phyloP scores from a whole-genome alignment of 2,797 vertebrate genomes.

The Rhodeus uyekii region DNA sequence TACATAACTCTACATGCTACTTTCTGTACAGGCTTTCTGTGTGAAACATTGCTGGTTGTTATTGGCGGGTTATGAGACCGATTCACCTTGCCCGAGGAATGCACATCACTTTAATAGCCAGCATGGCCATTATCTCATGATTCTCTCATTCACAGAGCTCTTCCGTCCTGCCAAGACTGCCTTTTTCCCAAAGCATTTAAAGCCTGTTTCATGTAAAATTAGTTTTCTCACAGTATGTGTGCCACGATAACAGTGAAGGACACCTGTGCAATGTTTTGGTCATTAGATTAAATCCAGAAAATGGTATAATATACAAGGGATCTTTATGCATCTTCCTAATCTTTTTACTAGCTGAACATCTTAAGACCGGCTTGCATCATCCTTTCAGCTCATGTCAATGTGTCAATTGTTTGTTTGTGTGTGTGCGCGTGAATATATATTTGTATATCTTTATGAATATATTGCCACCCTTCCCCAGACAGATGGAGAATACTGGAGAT shows the following conservation, averaged over 20 bases:
- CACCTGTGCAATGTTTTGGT: conserved; percentile 3
- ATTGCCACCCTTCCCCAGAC: too few relatives aligned
- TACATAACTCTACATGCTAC: not conserved
- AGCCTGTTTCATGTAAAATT: conserved; percentile 36
- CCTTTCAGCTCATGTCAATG: too few relatives aligned
- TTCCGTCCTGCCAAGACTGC: conserved; percentile 18
- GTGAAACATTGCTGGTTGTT: conserved; percentile 15
- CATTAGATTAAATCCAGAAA: conserved; percentile 10
- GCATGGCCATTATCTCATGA: conserved; percentile 32
- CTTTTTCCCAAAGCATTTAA: conserved; percentile 26
- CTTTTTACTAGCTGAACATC: not conserved
- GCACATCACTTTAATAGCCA: conserved; percentile 19
- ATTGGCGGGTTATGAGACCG: conserved; percentile 26
- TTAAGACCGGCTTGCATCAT: not conserved
- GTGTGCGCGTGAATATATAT: too few relatives aligned
- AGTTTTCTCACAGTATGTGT: conserved; percentile 17
- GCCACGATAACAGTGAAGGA: not conserved
- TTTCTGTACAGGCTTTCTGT: not conserved
- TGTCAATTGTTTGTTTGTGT: too few relatives aligned
- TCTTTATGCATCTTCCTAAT: not conserved
- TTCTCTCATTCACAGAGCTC: not conserved
- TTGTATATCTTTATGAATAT: too few relatives aligned
- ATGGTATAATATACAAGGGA: not conserved
- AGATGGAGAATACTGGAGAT: too few relatives aligned
- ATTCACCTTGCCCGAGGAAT: conserved; percentile 54